phyloP scores from a whole-genome alignment of 2,888 invertebrate genomes.

The Encarsia formosa region DNA sequence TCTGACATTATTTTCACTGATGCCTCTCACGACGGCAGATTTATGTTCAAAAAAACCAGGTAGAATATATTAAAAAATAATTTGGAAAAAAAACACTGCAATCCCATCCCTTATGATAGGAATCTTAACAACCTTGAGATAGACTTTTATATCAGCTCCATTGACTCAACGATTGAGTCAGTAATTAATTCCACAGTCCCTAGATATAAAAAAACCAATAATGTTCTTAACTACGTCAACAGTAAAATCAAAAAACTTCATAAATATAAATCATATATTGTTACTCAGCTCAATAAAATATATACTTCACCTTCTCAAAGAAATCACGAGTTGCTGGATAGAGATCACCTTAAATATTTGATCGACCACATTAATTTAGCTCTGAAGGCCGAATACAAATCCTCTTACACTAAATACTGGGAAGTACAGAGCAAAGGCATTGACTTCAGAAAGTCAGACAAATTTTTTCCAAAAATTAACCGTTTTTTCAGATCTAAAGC shows the following conservation, averaged over 20 bases:
- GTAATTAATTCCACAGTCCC: not conserved
- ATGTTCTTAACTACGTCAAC: not conserved
- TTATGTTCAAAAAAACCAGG: slow-evolving; percentile 3
- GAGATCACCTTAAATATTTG: not conserved
- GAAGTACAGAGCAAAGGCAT: not conserved
- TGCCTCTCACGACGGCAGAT: not conserved
- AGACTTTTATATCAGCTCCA: not conserved
- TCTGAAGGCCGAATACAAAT: not conserved
- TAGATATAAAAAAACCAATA: not conserved
- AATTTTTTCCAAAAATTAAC: slow-evolving; percentile 3
- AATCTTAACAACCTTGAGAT: not conserved
- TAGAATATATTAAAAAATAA: not conserved
- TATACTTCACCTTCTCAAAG: too few relatives aligned
- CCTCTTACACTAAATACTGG: slow-evolving; percentile 1
- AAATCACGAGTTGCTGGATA: too few relatives aligned
- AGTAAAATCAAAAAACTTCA: not conserved
- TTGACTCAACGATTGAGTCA: not conserved
- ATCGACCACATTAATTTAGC: not conserved
- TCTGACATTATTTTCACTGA: not conserved
- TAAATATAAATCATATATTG: not conserved
- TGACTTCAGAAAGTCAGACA: not conserved
- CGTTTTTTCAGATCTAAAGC: not conserved
- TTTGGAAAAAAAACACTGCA: not conserved
- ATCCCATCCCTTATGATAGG: not conserved
- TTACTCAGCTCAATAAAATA: not conserved